phyloP scores from a whole-genome alignment of 30 jellyfish, hydroid and myxozoan genomes.

The Aurelia coerulea region DNA sequence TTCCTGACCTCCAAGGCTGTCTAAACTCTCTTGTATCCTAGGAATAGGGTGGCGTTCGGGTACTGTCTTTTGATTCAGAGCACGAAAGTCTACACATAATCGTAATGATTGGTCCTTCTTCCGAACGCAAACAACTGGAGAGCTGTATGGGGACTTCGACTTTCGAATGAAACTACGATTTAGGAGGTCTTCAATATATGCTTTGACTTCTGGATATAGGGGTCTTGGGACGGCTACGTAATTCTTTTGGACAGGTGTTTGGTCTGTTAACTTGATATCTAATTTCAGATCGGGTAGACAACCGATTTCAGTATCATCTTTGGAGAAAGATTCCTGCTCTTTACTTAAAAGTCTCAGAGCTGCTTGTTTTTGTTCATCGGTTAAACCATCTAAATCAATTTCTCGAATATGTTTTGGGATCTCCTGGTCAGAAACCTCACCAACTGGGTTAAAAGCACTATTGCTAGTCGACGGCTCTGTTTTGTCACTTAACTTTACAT shows the following conservation, averaged over 20 bases:
- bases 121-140: conserved; percentile 58
- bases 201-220: conserved; percentile 12
- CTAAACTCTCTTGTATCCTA: conserved; percentile 41
- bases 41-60: conserved; percentile 76
- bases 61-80: conserved; percentile 32
- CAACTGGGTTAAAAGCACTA: neutral
- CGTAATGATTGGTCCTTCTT: conserved; percentile 33
- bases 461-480: conserved; percentile 4
- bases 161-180: neutral
- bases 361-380: conserved; percentile 3
- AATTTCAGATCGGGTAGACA: conserved; percentile 5
- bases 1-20: conserved; percentile 49
- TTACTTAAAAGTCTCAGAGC: neutral
- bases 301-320: conserved; percentile 37
- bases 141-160: conserved; percentile 10
- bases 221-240: conserved; percentile 11
- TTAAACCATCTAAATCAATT: conserved; percentile 12
- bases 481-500: conserved; percentile 8
- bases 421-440: no score
- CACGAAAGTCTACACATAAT: conserved; percentile 47
- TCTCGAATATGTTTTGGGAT: neutral
- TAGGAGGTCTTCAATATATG: neutral
- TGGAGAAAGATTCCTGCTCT: conserved; percentile 6
- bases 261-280: conserved; percentile 21
- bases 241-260: no score